Evolutionary conservation across 2,888 invertebrate genomes (phyloP).

Genomic region (Nineta flava): DNA sequence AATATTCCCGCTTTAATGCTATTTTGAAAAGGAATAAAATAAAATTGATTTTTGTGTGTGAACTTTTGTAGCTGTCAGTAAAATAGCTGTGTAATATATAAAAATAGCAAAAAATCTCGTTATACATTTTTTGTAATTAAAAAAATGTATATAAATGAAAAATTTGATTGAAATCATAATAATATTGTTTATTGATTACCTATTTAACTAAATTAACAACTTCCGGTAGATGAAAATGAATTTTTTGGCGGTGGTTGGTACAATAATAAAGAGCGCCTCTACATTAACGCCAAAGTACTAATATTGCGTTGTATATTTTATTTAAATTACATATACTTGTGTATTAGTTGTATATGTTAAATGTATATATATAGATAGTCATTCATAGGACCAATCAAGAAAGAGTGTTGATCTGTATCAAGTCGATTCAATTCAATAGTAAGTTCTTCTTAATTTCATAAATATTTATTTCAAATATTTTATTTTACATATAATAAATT

Average conservation of each 20-base stretch:
- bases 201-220: background rate
- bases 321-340: too few relatives aligned
- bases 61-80: too few relatives aligned
- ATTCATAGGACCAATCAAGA: background rate
- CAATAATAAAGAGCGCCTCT: constrained; percentile 18
- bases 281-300: constrained; percentile 23
- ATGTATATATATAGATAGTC: background rate
- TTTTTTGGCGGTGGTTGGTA: constrained; percentile 23
- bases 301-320: too few relatives aligned
- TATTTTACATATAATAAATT: constrained; percentile 24
- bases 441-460: background rate
- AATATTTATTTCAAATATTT: constrained; percentile 17
- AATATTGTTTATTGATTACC: background rate
- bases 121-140: too few relatives aligned
- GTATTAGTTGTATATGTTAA: constrained; percentile 6
- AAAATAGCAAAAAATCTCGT: too few relatives aligned
- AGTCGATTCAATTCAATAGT: background rate
- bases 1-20: too few relatives aligned
- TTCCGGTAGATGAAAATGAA: constrained; percentile 2
- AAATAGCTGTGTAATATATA: too few relatives aligned
- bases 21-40: too few relatives aligned
- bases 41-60: too few relatives aligned
- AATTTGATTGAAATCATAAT: too few relatives aligned
- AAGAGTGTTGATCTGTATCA: too few relatives aligned
- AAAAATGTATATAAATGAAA: too few relatives aligned